Evolutionary conservation across 2,888 invertebrate genomes (phyloP).

Genomic region (Nematopogon swammerdamellus): DNA sequence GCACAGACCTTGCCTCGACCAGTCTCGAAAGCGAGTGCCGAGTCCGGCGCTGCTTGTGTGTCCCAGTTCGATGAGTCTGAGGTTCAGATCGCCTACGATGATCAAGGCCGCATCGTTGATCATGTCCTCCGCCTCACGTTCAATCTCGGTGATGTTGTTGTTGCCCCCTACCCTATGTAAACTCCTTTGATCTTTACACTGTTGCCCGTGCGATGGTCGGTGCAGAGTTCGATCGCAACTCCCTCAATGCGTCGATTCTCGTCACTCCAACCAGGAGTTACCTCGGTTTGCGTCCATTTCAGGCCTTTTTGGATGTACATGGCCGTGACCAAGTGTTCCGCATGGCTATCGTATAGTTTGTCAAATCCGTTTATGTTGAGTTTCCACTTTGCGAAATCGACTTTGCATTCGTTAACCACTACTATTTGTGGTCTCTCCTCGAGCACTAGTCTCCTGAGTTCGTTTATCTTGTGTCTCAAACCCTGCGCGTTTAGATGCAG

Average conservation of each 20-base stretch:
- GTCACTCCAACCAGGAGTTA: conserved; percentile 1
- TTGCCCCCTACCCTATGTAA: not conserved
- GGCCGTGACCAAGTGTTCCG: conserved; percentile 3
- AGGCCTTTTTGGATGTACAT: conserved; percentile 5
- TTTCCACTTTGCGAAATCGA: conserved; percentile 2
- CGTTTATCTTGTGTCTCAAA: conserved; percentile 1
- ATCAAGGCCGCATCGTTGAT: not conserved
- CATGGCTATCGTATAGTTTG: not conserved
- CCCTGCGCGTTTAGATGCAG: conserved; percentile 3
- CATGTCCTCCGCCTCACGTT: not conserved
- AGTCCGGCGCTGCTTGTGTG: not conserved
- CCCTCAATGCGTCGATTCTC: conserved; percentile 1
- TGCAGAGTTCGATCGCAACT: conserved; percentile 1
- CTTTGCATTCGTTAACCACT: conserved; percentile 4
- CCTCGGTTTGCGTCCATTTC: conserved; percentile 2
- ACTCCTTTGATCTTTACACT: not conserved
- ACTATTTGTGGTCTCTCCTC: conserved; percentile 1
- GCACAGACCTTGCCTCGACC: not conserved
- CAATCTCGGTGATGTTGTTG: not conserved
- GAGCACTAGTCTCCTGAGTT: not conserved
- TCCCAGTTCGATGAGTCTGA: not conserved
- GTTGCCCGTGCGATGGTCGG: not conserved
- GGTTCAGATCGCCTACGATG: not conserved
- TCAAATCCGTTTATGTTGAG: not conserved
- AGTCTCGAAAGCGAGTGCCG: not conserved